These are phyloP conservation scores for Itoplectis maculator DNA, from an alignment of 2,888 invertebrate species.

Conservation along the genomic window DNA sequence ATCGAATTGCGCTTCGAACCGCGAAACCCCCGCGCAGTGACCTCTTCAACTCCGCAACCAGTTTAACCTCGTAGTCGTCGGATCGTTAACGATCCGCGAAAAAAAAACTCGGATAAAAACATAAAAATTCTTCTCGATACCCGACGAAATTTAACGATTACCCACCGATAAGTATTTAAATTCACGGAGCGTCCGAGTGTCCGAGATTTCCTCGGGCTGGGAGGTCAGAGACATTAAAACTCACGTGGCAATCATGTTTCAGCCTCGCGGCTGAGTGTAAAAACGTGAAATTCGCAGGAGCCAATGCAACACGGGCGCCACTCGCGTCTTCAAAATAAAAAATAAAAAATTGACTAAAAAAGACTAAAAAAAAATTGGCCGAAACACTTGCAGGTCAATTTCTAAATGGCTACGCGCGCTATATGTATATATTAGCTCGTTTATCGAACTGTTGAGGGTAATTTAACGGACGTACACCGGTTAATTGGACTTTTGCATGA, in stretches of 20 bases:
- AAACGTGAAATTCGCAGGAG: conserved; percentile 5
- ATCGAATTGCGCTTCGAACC: conserved; percentile 32
- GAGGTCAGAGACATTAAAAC: conserved; percentile 28
- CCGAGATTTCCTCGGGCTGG: background rate
- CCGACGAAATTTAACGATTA: conserved; percentile 29
- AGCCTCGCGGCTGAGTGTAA: background rate
- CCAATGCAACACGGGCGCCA: background rate
- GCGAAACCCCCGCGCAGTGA: background rate
- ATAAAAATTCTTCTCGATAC: background rate
- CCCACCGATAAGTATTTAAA: background rate
- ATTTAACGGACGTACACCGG: conserved; percentile 51
- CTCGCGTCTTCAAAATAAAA: no score
- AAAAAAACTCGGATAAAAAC: background rate
- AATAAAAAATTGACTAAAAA: background rate
- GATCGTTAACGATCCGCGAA: background rate
- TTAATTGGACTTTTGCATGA: conserved; percentile 66
- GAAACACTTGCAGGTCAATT: background rate
- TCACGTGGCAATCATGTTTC: conserved; percentile 25
- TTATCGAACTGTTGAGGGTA: conserved; percentile 49
- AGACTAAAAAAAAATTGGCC: background rate
- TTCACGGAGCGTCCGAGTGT: background rate
- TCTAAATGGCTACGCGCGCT: background rate
- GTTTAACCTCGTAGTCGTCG: conserved; percentile 24
- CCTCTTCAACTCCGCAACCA: conserved; percentile 31
- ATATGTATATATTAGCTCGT: conserved; percentile 21